These are phyloP conservation scores for Paramuricea clavata DNA, from an alignment of 92 coral and sea anemone genomes.

Conservation along the genomic window DNA sequence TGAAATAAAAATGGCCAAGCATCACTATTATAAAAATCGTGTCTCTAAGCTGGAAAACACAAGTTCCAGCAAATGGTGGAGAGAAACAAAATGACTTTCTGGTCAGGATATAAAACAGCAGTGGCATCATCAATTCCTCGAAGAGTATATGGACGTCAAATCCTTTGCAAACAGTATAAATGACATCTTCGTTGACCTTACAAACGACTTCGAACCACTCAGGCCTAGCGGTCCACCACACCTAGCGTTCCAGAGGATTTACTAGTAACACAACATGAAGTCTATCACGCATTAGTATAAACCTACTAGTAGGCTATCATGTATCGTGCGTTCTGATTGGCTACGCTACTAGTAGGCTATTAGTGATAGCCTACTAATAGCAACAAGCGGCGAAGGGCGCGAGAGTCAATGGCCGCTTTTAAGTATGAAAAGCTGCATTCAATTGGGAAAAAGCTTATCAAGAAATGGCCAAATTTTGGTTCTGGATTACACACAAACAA, in stretches of 20 bases:
- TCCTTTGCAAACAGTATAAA: conserved; percentile 30
- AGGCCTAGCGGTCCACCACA: not conserved
- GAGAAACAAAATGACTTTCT: conserved; percentile 37
- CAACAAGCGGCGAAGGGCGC: too few relatives aligned
- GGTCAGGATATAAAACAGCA: not conserved
- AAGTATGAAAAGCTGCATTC: too few relatives aligned
- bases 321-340: too few relatives aligned
- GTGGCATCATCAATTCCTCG: conserved; percentile 37
- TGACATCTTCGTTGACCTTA: conserved; percentile 25
- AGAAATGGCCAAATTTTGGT: too few relatives aligned
- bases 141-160: not conserved
- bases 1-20: conserved; percentile 26
- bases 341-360: too few relatives aligned
- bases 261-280: conserved; percentile 4
- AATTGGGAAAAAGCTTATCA: too few relatives aligned
- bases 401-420: too few relatives aligned
- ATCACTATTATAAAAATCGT: not conserved
- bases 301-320: too few relatives aligned
- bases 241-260: not conserved
- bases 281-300: conserved; percentile 30
- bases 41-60: not conserved
- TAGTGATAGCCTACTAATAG: too few relatives aligned
- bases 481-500: too few relatives aligned
- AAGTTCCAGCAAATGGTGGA: conserved; percentile 66
- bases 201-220: conserved; percentile 6